Base-by-base conservation (phyloP, 2,113 vertebrate species). In the Thermophis baileyi region DNA sequence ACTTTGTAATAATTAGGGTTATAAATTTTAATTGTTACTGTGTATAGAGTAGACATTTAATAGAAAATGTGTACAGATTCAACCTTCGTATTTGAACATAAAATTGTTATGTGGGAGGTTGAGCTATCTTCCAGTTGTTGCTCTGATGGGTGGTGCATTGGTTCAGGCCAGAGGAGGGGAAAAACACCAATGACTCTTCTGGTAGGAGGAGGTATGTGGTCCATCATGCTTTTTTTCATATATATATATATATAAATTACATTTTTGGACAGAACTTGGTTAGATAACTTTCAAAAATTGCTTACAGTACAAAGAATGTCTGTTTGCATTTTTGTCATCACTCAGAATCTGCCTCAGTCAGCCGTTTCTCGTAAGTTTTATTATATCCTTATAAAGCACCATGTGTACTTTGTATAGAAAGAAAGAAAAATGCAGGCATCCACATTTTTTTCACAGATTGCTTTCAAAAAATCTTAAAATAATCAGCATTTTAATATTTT, bases 361-460 rank as follows among this genome's bases (percentile, higher is more conserved):
- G 63, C 11, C 14, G 1, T 35, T 92, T 92, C 89, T 92, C 51
- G 86, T 51, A 20, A 92, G 40, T 74, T 93, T 88, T 87, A 87
- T 46, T 85, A 0, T 49, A 24, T 85, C 57, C 27, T 81, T 92
- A 11, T 88, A 74, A 49, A 44, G 85, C 14, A 91, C 85, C 91
- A 18, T 40, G 10, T 85, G 88, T 89, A 49, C 85, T 81, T 81
- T 40, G 10, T 6, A 16, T 87, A 89, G 35, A 54, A 44, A 81
- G 20, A 85, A 55, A 27, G 53, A 44, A 89, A 91, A 95, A 89
- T 93, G 30, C 24, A 8, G 47, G 44, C 12, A 25, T 90, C 93
- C 14, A n/a, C 16, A 88, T 86, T 95, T 25, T 81, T 95, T 94
- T 89, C 51, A 69, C 0, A 88, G 90, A 49, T 22, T 91, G 40